phyloP scores from a whole-genome alignment of 1,140 invertebrate species.

The Drosophila micromelanica region DNA sequence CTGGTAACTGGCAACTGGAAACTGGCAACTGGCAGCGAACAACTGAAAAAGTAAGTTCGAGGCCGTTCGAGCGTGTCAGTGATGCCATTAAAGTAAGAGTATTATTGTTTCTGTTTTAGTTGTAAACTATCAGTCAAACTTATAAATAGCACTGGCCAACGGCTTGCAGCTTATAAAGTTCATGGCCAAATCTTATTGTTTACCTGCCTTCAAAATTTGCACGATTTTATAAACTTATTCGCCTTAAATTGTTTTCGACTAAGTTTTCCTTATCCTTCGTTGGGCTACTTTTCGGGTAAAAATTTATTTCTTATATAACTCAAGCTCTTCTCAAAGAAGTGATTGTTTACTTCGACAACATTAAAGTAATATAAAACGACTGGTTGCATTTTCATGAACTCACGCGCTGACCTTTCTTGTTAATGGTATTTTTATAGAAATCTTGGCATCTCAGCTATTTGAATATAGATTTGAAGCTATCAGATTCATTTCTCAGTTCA shows the following conservation, averaged over 20 bases:
- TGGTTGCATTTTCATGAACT: not conserved
- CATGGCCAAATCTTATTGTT: too few species aligned
- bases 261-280: too few species aligned
- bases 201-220: too few species aligned
- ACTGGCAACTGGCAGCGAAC: not conserved
- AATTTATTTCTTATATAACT: too few species aligned
- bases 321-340: too few species aligned
- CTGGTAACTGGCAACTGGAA: not conserved
- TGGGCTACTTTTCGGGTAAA: too few species aligned
- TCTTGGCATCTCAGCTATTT: slow-evolving; percentile 4
- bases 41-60: slow-evolving; percentile 19
- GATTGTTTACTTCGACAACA: not conserved
- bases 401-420: not conserved
- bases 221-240: too few species aligned
- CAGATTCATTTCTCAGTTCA: not conserved
- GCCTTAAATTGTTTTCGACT: too few species aligned
- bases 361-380: not conserved
- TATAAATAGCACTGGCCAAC: not conserved
- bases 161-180: not conserved
- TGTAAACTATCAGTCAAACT: not conserved
- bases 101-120: not conserved
- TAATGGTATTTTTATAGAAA: not conserved
- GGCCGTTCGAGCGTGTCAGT: not conserved
- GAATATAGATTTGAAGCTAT: not conserved
- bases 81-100: not conserved